Evolutionary conservation across 92 coral and sea anemone genomes (phyloP), one percentile per base, ranked within the genome.

Genomic region (Micromussa lordhowensis): DNA sequence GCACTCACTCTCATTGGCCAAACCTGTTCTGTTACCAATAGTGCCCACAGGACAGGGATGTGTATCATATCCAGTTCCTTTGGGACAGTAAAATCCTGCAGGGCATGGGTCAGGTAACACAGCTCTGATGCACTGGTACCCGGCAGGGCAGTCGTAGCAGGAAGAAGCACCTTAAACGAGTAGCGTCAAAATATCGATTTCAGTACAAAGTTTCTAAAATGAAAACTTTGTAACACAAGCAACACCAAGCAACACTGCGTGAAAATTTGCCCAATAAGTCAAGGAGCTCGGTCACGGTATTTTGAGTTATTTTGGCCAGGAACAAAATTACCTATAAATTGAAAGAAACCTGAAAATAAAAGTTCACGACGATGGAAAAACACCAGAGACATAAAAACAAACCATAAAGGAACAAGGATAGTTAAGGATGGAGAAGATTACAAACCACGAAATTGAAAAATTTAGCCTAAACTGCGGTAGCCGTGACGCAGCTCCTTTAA

Each of bases 41-140:
- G 95, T 98, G 15, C 99, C 99, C 38, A 94, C 94, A 58, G 99
- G 99, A 83, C 99, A 98, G 4, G 99, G 99, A 64, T 83, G 87
- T 61, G 86, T 89, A 76, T 98, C 96, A 79, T 90, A 98, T 17
- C 99, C 99, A 79, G 98, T 95, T 15, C 94, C 95, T 16, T 66
- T 81, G 15, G 96, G 98, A 84, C 99, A 98, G 94, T 93, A 96
- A 89, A 75, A 96, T 26, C 99, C 99, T n/a, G 95, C 92, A 55
- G 99, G 99, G 89, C 99, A 98, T 68, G 95, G 96, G 86, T 98
- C 99, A 66, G 99, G 98, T 49, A 89, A 75, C 78, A 93, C 76
- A 26, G 92, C 98, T 35, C 85, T 70, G 71, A 95, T 98, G 69
- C 99, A 98, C 79, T 94, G 97, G 85, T 91, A 91, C 24, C 99